Evolutionary conservation across 2,888 invertebrate genomes (phyloP), one percentile per base, ranked within the genome.

Genomic region (Hemaris fuciformis): DNA sequence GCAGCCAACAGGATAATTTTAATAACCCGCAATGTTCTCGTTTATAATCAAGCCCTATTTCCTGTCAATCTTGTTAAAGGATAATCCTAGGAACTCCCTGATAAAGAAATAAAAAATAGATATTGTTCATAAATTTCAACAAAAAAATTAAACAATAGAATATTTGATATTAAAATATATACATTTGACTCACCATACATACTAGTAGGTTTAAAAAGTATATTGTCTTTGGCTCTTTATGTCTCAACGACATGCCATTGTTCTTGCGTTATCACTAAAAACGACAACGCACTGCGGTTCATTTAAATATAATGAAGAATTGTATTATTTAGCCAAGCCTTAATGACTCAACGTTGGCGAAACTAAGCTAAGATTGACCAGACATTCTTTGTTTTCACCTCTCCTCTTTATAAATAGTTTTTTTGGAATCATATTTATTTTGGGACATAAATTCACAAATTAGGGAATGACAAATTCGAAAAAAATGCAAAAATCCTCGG

Each of bases 131-230:
- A 34, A 8, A 34, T 13, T 22, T 13, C 45, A 4, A 23, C n/a
- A n/a, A 45, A 45, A 22, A 45, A 45, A 22, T 13, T 2, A 3
- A 18, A 53, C 48, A 15, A 31, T 27, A 1, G 8, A 53, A n/a
- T 6, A 18, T 38, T 38, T 38, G 10, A 10, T 38, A 38, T 31
- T 53, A 18, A 27, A 31, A 53, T 15, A 27, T 8, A 18, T 10
- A 53, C 31, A 53, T 31, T 31, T 53, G 53, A 53, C 18, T 53
- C 31, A 31, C 18, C 53, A 10, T 27, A n/a, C 13, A 65, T 62
- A 67, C 60, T 46, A 59, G 64, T 64, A 27, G 27, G 25, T 10
- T 31, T 53, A 31, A 18, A 53, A 31, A 53, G 53, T 53, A 18
- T 31, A 53, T 53, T 53, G 31, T 53, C 53, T 53, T 46, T 53